phyloP scores from a whole-genome alignment of 2,113 vertebrate genomes.

The Oreocharis arfaki region DNA sequence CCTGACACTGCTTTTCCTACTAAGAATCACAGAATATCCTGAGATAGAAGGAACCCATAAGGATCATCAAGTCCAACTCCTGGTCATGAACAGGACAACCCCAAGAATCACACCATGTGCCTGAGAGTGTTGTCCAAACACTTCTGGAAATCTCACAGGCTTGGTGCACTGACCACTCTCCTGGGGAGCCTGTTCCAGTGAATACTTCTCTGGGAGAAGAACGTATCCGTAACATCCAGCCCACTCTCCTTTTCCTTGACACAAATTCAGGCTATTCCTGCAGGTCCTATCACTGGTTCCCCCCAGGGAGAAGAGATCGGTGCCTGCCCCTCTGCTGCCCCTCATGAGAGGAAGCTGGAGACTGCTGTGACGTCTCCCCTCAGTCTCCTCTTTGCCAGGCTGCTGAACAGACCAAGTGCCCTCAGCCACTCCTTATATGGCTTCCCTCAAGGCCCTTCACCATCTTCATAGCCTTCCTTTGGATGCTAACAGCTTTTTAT shows the following conservation, averaged over 20 bases:
- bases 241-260: too few species aligned
- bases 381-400: not conserved
- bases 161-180: accelerated
- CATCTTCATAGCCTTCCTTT: not conserved
- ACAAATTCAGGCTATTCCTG: not conserved
- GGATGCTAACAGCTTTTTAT: not conserved
- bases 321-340: not conserved
- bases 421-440: not conserved
- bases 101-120: not conserved
- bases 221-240: too few species aligned
- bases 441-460: not conserved
- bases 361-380: not conserved
- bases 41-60: not conserved
- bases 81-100: not conserved
- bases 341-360: not conserved
- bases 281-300: not conserved
- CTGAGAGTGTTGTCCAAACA: not conserved
- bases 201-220: not conserved
- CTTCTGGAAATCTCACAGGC: not conserved
- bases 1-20: not conserved
- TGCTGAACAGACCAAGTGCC: not conserved
- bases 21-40: not conserved
- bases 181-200: not conserved
- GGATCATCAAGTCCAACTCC: not conserved
- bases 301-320: not conserved